These are phyloP conservation scores for Xyrichtys novacula DNA, from an alignment of 2,797 vertebrate genomes.

Conservation along the genomic window DNA sequence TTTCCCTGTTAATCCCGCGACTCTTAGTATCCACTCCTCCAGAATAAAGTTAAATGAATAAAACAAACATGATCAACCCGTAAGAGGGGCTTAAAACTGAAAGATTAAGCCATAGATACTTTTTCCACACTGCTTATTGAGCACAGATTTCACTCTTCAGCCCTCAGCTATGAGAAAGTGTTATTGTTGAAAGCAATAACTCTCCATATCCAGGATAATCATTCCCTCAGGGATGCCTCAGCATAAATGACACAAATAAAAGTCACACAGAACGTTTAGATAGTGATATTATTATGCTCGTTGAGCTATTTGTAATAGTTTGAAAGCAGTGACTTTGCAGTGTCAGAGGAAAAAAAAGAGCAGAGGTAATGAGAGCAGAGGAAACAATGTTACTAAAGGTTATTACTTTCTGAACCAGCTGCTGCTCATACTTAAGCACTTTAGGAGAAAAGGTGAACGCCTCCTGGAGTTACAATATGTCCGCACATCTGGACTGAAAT, in stretches of 20 bases:
- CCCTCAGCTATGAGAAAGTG: slow-evolving; percentile 39
- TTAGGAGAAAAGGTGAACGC: slow-evolving; percentile 60
- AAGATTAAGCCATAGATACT: neutral
- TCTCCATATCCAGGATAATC: slow-evolving; percentile 51
- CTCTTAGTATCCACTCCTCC: neutral
- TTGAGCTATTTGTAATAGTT: slow-evolving; percentile 53
- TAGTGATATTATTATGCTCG: slow-evolving; percentile 42
- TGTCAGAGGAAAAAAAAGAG: slow-evolving; percentile 28
- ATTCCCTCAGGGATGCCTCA: slow-evolving; percentile 35
- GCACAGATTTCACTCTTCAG: slow-evolving; percentile 23
- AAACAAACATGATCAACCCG: neutral
- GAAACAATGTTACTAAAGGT: slow-evolving; percentile 71
- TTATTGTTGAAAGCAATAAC: slow-evolving; percentile 46
- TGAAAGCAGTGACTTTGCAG: slow-evolving; percentile 66
- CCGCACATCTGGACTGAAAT: slow-evolving; percentile 78
- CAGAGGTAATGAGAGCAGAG: slow-evolving; percentile 35
- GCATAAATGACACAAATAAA: slow-evolving; percentile 62
- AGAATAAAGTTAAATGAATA: neutral
- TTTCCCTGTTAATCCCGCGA: neutral
- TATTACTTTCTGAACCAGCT: slow-evolving; percentile 69
- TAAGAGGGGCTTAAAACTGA: neutral
- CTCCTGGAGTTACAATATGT: slow-evolving; percentile 80
- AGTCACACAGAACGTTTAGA: slow-evolving; percentile 61
- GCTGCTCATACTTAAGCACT: slow-evolving; percentile 62
- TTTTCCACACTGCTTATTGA: slow-evolving; percentile 15